Evolutionary conservation across 2,797 vertebrate species (phyloP).

Genomic region (Sphenopsis melanotis): DNA sequence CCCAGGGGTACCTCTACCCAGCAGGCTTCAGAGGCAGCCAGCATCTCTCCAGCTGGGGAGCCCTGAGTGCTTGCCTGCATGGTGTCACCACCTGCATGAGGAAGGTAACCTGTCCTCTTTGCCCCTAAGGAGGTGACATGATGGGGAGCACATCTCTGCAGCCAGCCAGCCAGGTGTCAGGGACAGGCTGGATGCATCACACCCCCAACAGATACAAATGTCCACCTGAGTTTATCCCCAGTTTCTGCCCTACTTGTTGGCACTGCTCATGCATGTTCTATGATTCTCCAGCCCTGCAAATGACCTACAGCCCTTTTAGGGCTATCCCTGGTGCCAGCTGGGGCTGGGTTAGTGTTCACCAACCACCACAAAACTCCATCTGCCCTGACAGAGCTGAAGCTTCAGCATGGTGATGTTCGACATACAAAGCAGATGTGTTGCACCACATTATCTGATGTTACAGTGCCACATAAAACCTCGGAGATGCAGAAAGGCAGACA

Average conservation of each 20-base stretch:
- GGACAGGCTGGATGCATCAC: not conserved
- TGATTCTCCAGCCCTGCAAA: not conserved
- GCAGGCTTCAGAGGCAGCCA: not conserved
- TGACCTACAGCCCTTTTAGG: not conserved
- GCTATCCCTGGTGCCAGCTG: not conserved
- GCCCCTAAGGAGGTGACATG: not conserved
- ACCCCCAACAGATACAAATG: not conserved
- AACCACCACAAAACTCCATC: not conserved
- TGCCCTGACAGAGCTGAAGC: not conserved
- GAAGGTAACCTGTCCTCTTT: not conserved
- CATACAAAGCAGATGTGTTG: not conserved
- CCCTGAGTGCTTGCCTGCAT: fast-evolving
- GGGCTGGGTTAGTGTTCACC: not conserved
- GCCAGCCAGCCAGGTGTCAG: not conserved
- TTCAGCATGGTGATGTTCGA: not conserved
- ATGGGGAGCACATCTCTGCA: not conserved
- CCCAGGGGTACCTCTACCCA: not conserved
- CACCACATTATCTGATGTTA: not conserved
- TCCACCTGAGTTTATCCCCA: not conserved
- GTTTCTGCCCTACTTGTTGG: not conserved
- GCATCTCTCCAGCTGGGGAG: not conserved
- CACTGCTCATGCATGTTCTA: fast-evolving
- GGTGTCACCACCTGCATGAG: fast-evolving
- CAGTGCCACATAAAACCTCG: not conserved
- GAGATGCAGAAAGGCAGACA: not conserved